Conservation (phyloP, 2,113 vertebrate species). For the Poeciliopsis occidentalis region DNA sequence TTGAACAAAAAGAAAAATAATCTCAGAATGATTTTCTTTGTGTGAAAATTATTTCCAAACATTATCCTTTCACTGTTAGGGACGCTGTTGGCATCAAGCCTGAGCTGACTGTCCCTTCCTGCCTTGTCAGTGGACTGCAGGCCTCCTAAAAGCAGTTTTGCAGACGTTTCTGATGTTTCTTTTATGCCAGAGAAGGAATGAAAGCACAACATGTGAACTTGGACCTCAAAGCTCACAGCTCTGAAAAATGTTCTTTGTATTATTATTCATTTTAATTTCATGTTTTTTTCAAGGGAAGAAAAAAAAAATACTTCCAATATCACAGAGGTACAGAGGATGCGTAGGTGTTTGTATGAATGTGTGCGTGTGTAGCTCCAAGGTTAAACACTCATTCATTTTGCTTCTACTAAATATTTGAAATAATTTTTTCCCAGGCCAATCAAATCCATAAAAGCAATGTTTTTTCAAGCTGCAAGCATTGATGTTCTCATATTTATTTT, state of each 20-base stretch:
- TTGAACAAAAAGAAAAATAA: not conserved
- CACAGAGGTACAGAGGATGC: not conserved
- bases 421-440: too few species aligned
- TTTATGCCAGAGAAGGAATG: constrained; percentile 38
- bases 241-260: constrained; percentile 18
- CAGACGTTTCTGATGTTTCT: constrained; percentile 22
- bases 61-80: not conserved
- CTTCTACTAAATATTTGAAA: too few species aligned
- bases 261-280: constrained; percentile 28
- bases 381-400: too few species aligned
- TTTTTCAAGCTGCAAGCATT: not conserved
- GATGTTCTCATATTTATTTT: not conserved
- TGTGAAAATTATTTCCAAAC: not conserved
- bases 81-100: not conserved
- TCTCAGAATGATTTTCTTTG: not conserved
- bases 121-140: not conserved
- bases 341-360: too few species aligned
- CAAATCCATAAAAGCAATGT: too few species aligned
- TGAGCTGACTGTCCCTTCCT: not conserved
- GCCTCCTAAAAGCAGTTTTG: constrained; percentile 18
- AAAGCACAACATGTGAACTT: constrained; percentile 42
- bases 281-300: not conserved
- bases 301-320: not conserved
- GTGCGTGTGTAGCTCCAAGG: too few species aligned
- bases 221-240: constrained; percentile 41